Base-by-base conservation (phyloP, 2,797 vertebrate genomes). In the Danio choprae region DNA sequence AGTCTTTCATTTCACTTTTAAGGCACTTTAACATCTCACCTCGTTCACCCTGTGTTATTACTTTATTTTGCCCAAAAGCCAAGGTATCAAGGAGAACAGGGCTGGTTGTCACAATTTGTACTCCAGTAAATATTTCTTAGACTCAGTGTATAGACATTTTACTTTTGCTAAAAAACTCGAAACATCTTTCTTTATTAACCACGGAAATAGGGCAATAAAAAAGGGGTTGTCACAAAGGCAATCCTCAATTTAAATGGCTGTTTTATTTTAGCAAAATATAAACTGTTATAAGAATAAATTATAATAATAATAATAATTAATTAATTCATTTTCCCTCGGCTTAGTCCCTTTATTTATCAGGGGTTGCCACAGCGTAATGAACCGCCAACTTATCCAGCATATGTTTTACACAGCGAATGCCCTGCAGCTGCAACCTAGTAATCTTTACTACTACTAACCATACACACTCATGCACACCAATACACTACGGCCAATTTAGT, bases 1-100 rank as follows among this genome's bases (percentile, higher is more conserved):
- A 67, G 68, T 36, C 40, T 79, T 79, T 75, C 77, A 48, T 64
- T 70, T 44, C n/a, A 29, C 29, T 68, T 68, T 65, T 9, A 62
- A 74, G 75, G 68, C 41, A 51, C 38, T 78, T 68, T 9, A 64
- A 69, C 48, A 55, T 41, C 62, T 72, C 68, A 55, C 29, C 59
- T 82, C 7, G 18, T 13, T 15, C 51, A 71, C 22, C 22, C n/a
- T 16, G 53, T 18, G 51, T 38, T 44, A 59, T 48, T 64, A 43
- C 62, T 68, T 77, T 72, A 72, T 58, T 58, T 13, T 16, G 22
- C 7, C 18, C 40, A 10, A 65, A 40, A 58, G 75, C 40, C 16
- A 50, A 43, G 40, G 50, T 16, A 59, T 73, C n/a, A 77, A 36
- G n/a, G 7, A 20, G 11, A 40, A 2, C 11, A 11, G 10, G 50